phyloP scores from a whole-genome alignment of 2,888 invertebrate species.

The Scotopteryx bipunctaria region DNA sequence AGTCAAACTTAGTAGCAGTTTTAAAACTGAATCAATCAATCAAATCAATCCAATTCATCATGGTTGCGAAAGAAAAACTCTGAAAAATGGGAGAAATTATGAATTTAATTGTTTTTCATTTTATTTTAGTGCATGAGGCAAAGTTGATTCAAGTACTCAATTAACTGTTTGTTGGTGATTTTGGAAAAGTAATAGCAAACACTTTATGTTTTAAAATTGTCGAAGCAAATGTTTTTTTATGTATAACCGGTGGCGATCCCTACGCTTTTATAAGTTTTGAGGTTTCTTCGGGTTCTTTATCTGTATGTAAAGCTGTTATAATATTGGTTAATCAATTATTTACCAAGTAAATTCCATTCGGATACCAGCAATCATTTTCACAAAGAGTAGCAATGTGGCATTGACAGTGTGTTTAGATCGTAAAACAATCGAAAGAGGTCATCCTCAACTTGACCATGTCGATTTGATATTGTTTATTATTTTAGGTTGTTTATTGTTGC shows the following conservation, averaged over 20 bases:
- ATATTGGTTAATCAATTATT: neutral
- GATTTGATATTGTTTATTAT: slow-evolving; percentile 43
- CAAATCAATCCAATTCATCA: slow-evolving; percentile 20
- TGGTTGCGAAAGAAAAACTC: slow-evolving; percentile 33
- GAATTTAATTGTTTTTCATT: slow-evolving; percentile 19
- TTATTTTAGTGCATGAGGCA: slow-evolving; percentile 4
- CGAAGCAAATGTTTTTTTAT: slow-evolving; percentile 43
- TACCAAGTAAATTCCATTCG: neutral
- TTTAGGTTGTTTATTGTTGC: slow-evolving; percentile 60
- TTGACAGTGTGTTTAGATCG: slow-evolving; percentile 60
- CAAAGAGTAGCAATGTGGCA: slow-evolving; percentile 53
- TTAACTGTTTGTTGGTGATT: slow-evolving; percentile 5
- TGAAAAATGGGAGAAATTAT: slow-evolving; percentile 22
- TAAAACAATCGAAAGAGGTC: slow-evolving; percentile 69
- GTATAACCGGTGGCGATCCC: slow-evolving; percentile 67
- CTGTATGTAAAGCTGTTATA: neutral
- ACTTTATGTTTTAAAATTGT: slow-evolving; percentile 30
- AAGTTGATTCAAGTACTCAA: slow-evolving; percentile 1
- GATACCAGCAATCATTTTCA: neutral
- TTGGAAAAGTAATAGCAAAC: slow-evolving; percentile 64
- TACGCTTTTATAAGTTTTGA: slow-evolving; percentile 25
- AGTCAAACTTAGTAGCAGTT: slow-evolving; percentile 4
- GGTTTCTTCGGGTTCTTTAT: slow-evolving; percentile 6
- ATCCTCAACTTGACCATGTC: slow-evolving; percentile 46
- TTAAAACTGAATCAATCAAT: slow-evolving; percentile 1